Base-by-base conservation (phyloP, 2,113 vertebrate species). In the Lota lota region DNA sequence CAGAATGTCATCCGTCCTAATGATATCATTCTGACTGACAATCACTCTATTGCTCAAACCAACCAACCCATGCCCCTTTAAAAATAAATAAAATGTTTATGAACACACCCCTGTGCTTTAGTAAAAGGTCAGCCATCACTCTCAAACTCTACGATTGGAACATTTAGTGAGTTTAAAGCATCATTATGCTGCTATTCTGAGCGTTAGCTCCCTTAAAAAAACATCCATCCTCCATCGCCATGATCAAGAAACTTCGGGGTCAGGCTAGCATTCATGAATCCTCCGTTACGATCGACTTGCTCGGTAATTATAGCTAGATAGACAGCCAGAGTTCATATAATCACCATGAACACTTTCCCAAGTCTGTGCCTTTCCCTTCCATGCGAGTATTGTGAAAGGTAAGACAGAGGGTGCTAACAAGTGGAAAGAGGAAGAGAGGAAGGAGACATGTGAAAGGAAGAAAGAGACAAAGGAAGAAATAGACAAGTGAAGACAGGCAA, bases 111-210 rank as follows among this genome's bases (percentile, higher is more conserved):
- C 20, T 0, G 17, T 72, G 50, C 51, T 70, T 72, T 66, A 59
- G 15, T 28, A 12, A 73, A 81, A 79, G 79, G 71, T 73, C 75
- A 73, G 61, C 22, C 56, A 60, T 71, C 63, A 62, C 24, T 69
- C 51, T 33, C 19, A 28, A 22, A 78, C 22, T 16, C 33, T 21
- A 10, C 14, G 21, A 64, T 21, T 8, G 19, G 15, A 51, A 51
- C 63, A 22, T 16, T 22, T 19, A 22, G 19, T 2, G 63, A 21
- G 14, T 64, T 64, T 64, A 21, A 64, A n/a, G 33, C 28, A 19
- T 40, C 62, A 20, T 47, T 63, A 63, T 12, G 40, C 12, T 12
- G 14, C 20, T 64, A 64, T 51, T 22, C 19, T 51, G 20, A 40
- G 63, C 63, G 10, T 40, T 56, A 6, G 16, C 16, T 17, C 17